These are phyloP conservation scores for Tragelaphus buxtoni DNA, from an alignment of 2,113 vertebrate species.

Conservation along the genomic window DNA sequence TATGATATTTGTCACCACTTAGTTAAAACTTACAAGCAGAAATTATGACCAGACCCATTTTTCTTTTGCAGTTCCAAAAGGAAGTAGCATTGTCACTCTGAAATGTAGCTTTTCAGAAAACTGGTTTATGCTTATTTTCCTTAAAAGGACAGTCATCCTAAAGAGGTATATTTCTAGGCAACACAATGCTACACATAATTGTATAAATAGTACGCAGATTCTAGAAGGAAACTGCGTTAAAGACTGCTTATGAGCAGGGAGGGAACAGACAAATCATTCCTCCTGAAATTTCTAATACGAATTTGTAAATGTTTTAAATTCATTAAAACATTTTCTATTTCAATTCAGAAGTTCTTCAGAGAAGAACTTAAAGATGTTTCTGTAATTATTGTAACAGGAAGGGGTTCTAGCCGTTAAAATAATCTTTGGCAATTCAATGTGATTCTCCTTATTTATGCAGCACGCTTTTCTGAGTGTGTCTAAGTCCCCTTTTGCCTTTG, in stretches of 20 bases:
- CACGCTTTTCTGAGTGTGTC: conserved; percentile 50
- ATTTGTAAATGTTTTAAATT: conserved; percentile 65
- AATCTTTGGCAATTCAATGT: conserved; percentile 77
- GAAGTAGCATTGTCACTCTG: not conserved
- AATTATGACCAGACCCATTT: not conserved
- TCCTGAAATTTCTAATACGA: conserved; percentile 57
- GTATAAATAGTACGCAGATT: conserved; percentile 3
- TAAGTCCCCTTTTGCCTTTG: conserved; percentile 45
- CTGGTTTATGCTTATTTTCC: not conserved
- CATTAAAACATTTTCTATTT: conserved; percentile 71
- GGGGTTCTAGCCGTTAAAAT: conserved; percentile 77
- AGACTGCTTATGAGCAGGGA: not conserved
- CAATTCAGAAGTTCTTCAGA: conserved; percentile 66
- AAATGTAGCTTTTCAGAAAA: conserved; percentile 24
- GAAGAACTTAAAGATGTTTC: conserved; percentile 70
- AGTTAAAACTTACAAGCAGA: conserved; percentile 31
- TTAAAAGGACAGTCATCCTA: conserved; percentile 9
- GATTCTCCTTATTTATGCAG: conserved; percentile 71
- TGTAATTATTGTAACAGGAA: conserved; percentile 78
- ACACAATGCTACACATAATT: not conserved
- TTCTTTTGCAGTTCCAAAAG: not conserved
- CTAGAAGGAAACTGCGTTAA: not conserved
- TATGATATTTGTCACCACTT: conserved; percentile 27
- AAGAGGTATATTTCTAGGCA: not conserved
- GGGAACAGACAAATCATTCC: conserved; percentile 31